These are phyloP conservation scores for Villa cingulata DNA, from an alignment of 2,888 invertebrate species.

Conservation along the genomic window DNA sequence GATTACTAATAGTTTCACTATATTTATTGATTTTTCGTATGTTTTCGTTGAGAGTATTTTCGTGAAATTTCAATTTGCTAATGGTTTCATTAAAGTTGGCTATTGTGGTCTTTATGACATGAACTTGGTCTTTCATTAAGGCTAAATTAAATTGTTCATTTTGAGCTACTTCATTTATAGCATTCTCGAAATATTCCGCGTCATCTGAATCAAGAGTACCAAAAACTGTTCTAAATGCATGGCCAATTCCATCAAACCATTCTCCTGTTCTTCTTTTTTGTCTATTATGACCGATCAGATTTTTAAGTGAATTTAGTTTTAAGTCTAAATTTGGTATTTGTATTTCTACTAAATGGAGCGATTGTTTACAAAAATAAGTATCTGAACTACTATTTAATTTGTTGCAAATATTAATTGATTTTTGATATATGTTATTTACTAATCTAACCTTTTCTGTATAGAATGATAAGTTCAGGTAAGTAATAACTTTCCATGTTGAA, in stretches of 20 bases:
- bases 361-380: conserved; percentile 2
- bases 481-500: conserved; percentile 5
- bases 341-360: conserved; percentile 1
- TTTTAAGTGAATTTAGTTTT: conserved; percentile 3
- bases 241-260: conserved; percentile 3
- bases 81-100: conserved; percentile 14
- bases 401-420: background rate
- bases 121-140: conserved; percentile 15
- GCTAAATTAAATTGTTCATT: conserved; percentile 11
- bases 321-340: conserved; percentile 2
- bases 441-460: conserved; percentile 2
- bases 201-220: conserved; percentile 9
- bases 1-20: conserved; percentile 1
- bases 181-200: conserved; percentile 11
- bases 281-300: background rate
- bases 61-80: conserved; percentile 11
- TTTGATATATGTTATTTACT: background rate
- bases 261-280: background rate
- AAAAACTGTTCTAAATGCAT: conserved; percentile 7
- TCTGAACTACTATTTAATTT: background rate
- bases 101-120: conserved; percentile 13
- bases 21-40: conserved; percentile 8
- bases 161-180: conserved; percentile 12
- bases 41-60: conserved; percentile 14
- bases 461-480: conserved; percentile 2